Base-by-base conservation (phyloP, 1,140 invertebrate genomes). In the Macrocentrus cingulum region DNA sequence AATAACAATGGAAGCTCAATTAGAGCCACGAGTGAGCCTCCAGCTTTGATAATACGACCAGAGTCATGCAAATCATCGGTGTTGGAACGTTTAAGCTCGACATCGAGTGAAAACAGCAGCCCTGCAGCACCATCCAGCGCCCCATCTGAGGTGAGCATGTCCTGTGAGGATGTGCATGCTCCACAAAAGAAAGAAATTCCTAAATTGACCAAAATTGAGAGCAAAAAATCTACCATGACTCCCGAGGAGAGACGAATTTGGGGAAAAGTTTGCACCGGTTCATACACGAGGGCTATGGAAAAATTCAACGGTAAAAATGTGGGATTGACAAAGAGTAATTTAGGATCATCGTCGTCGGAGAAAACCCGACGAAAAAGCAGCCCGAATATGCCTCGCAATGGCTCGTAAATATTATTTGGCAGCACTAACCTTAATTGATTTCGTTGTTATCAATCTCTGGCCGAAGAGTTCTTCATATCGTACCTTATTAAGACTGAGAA, bases 281-380 rank as follows among this genome's bases (percentile, higher is more conserved):
- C 80, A 13, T 80, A 82, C 45, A 81, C 71, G 1, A 68, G 80
- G 18, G 81, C 80, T 2, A 78, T 83, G 72, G 80, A 82, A 51
- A 82, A 75, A 59, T 81, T 82, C 42, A 75, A 60, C 18, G 65
- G 69, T 11, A 79, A 75, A 49, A 66, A 57, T 53, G 41, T 25
- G 32, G 64, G 16, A 15, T 49, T n/a, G 41, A 42, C 61, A 18
- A 79, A 72, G 46, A 4, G 19, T 52, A 5, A 56, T 60, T 19
- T 62, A 60, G 61, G 49, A 1, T 25, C 52, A 3, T 20, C 58
- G 7, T 22, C 44, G 2, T 51, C 20, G 11, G 77, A 77, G 15
- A 77, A 76, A 44, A 75, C 54, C 0, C 67, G 76, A 44, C 66
- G 75, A 45, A 77, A 76, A 58, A 77, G 75, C 51, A 77, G 69